phyloP scores from a whole-genome alignment of 2,888 invertebrate species.

The Danaus chrysippus region DNA sequence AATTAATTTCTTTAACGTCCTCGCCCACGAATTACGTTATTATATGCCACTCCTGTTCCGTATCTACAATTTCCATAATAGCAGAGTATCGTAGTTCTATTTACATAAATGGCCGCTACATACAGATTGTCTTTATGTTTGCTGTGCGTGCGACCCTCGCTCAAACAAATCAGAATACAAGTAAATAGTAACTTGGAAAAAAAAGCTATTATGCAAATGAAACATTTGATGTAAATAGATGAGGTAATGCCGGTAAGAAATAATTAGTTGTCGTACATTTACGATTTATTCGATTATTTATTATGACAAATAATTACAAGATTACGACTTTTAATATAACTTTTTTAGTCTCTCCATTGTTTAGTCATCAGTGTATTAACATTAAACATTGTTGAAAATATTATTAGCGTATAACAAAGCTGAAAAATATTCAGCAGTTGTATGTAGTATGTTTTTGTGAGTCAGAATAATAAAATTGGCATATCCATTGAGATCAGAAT shows the following conservation, averaged over 20 bases:
- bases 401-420: neutral
- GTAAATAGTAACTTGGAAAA: conserved; percentile 74
- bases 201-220: conserved; percentile 79
- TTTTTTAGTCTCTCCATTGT: too few species aligned
- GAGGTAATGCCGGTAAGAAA: conserved; percentile 70
- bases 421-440: neutral
- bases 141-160: conserved; percentile 75
- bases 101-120: conserved; percentile 75
- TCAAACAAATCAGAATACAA: conserved; percentile 74
- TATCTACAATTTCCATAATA: conserved; percentile 64
- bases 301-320: conserved; percentile 30
- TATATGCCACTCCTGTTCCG: conserved; percentile 63
- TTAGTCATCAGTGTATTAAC: too few species aligned
- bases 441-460: conserved; percentile 10
- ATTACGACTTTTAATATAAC: neutral
- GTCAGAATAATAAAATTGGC: conserved; percentile 56
- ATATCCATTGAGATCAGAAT: conserved; percentile 66
- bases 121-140: conserved; percentile 77
- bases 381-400: too few species aligned
- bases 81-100: conserved; percentile 69
- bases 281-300: conserved; percentile 54
- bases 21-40: conserved; percentile 66
- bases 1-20: conserved; percentile 40
- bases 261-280: conserved; percentile 69
- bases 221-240: conserved; percentile 77